phyloP scores from a whole-genome alignment of 2,888 invertebrate species.

The Athalia circularis region DNA sequence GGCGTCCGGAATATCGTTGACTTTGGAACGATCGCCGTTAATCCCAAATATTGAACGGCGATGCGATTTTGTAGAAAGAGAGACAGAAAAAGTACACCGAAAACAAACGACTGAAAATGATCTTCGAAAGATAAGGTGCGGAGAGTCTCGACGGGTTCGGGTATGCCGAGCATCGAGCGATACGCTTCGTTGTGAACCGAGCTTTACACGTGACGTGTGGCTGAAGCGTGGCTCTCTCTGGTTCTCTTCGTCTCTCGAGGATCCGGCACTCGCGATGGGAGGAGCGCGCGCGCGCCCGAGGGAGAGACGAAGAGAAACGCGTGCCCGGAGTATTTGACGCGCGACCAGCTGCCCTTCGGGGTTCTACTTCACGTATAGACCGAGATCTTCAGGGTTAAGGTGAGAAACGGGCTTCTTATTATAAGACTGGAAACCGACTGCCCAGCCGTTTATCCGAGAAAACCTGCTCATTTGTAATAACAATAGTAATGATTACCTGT shows the following conservation, averaged over 20 bases:
- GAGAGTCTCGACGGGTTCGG: neutral
- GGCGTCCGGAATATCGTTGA: no score
- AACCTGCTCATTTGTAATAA: neutral
- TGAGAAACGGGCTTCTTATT: conserved; percentile 1
- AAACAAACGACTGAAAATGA: neutral
- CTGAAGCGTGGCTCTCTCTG: conserved; percentile 65
- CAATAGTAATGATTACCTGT: no score
- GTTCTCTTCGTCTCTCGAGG: conserved; percentile 37
- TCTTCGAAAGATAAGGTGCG: neutral
- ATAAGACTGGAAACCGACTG: neutral
- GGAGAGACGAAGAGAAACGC: conserved; percentile 41
- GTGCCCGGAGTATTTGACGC: conserved; percentile 51
- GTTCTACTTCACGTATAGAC: conserved; percentile 53
- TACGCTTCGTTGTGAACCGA: conserved; percentile 18
- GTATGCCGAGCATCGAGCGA: neutral
- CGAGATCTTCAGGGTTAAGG: neutral
- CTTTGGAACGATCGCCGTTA: no score
- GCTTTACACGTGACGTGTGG: conserved; percentile 64
- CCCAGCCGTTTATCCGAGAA: neutral
- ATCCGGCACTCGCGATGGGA: conserved; percentile 31
- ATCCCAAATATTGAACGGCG: no score
- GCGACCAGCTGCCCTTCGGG: conserved; percentile 61
- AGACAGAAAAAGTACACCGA: neutral
- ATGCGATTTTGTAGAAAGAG: neutral
- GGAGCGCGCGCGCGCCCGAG: conserved; percentile 42